Percentiles rank a stretch among this genome's conserved stretches.
Conservation (phyloP, 2,113 vertebrate species). For the Macrotis lagotis region DNA sequence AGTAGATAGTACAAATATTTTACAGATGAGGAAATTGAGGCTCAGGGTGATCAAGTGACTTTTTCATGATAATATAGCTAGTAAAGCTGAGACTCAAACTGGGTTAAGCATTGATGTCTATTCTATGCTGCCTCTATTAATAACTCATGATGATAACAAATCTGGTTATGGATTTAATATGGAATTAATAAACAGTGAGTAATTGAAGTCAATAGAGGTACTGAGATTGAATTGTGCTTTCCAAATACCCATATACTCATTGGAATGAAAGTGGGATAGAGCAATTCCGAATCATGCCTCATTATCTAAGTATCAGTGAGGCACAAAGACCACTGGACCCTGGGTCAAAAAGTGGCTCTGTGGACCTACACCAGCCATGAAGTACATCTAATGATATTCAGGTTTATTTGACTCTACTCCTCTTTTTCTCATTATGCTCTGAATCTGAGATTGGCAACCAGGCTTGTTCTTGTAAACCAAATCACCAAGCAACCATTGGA, state of each 20-base stretch:
- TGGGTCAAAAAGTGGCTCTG: background rate
- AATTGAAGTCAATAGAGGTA: background rate
- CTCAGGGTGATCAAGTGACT: background rate
- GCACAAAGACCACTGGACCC: background rate
- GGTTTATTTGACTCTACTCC: background rate
- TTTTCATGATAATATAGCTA: background rate
- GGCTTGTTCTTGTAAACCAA: background rate
- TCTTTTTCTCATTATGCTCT: background rate
- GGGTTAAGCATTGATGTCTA: background rate
- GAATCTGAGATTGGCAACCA: background rate
- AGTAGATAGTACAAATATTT: background rate
- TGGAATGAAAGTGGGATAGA: background rate
- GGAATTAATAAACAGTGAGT: background rate
- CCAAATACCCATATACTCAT: background rate
- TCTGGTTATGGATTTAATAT: too few species aligned
- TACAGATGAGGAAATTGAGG: background rate
- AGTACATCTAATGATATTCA: background rate
- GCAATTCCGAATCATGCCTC: background rate
- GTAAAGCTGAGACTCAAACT: background rate
- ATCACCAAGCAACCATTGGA: background rate
- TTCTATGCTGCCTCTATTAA: background rate
- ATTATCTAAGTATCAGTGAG: background rate
- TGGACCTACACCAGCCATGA: background rate
- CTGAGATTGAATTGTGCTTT: background rate
- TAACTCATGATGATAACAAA: background rate